phyloP scores from a whole-genome alignment of 2,888 invertebrate species.

The Dynastes tityus region DNA sequence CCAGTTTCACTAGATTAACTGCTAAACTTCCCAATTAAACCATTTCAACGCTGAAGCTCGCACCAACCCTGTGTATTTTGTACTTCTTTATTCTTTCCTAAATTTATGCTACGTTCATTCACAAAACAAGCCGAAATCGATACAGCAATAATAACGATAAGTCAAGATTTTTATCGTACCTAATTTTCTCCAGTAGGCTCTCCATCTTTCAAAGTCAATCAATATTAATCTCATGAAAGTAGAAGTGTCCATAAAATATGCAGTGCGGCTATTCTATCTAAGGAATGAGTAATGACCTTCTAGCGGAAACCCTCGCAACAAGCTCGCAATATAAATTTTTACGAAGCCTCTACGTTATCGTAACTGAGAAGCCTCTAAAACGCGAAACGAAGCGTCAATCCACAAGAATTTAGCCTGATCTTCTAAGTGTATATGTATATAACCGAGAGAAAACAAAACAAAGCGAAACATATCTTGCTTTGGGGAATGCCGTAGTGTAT shows the following conservation, averaged over 20 bases:
- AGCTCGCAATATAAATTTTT: slow-evolving; percentile 21
- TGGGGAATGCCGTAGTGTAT: too few relatives aligned
- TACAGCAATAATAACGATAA: not conserved
- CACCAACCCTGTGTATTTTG: not conserved
- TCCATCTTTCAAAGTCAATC: slow-evolving; percentile 21
- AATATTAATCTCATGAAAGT: slow-evolving; percentile 19
- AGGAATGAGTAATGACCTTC: slow-evolving; percentile 18
- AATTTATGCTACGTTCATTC: not conserved
- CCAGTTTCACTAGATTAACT: too few relatives aligned
- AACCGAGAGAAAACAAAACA: not conserved
- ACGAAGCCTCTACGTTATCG: slow-evolving; percentile 3
- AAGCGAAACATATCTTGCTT: too few relatives aligned
- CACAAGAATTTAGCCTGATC: not conserved
- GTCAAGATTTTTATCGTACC: slow-evolving; percentile 2
- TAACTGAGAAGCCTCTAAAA: slow-evolving; percentile 8
- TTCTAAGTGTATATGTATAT: not conserved
- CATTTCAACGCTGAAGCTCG: too few relatives aligned
- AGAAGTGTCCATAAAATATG: slow-evolving; percentile 20
- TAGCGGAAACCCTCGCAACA: not conserved
- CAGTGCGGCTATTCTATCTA: not conserved
- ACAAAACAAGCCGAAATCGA: not conserved
- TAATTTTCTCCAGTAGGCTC: not conserved
- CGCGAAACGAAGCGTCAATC: not conserved
- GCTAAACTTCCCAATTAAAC: too few relatives aligned
- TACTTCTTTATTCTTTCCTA: not conserved